These are phyloP conservation scores for Arvicanthis niloticus DNA, from an alignment of 2,113 vertebrate species.

Conservation along the genomic window DNA sequence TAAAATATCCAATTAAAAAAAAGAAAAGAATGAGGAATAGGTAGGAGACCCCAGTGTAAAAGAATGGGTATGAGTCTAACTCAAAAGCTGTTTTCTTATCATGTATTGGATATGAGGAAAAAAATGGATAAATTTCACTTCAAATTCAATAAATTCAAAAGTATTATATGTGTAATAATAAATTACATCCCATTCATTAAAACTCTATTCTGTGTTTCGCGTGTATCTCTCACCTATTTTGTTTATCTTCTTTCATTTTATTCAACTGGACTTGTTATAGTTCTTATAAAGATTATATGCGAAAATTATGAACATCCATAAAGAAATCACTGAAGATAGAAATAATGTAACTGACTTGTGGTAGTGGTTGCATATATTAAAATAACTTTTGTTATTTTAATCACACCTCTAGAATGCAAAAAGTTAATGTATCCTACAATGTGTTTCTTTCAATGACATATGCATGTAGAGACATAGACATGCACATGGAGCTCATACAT, in stretches of 20 bases:
- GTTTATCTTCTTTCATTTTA: background rate
- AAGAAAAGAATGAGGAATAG: too few species aligned
- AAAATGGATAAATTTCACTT: background rate
- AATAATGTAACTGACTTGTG: background rate
- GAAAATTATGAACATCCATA: background rate
- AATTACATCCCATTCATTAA: background rate
- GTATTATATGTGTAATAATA: background rate
- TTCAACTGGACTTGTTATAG: background rate
- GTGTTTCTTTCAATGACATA: background rate
- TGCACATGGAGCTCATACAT: fast-evolving
- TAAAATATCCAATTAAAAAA: too few species aligned
- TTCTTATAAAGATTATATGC: background rate
- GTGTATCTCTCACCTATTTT: background rate
- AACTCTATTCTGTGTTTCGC: background rate
- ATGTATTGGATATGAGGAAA: background rate
- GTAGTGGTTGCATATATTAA: background rate
- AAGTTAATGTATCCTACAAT: background rate
- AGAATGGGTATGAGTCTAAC: too few species aligned
- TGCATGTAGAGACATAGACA: background rate
- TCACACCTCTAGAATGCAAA: background rate
- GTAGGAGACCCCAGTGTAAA: background rate
- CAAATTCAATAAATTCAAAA: background rate
- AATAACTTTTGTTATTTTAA: background rate
- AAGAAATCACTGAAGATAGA: background rate
- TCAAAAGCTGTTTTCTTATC: background rate